Evolutionary conservation across 2,888 invertebrate genomes (phyloP).

Genomic region (Macrosiphum euphorbiae): DNA sequence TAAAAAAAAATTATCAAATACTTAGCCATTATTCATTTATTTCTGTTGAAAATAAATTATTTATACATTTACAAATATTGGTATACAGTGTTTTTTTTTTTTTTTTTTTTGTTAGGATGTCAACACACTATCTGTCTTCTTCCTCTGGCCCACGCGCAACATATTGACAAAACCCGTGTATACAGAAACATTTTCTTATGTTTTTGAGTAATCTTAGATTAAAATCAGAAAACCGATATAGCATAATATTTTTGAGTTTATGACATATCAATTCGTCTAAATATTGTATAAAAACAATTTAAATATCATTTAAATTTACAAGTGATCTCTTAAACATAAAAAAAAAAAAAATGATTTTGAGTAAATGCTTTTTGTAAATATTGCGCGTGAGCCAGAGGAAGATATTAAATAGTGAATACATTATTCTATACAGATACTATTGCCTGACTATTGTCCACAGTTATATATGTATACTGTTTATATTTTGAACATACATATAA

Average conservation of each 20-base stretch:
- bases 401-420: slow-evolving; percentile 26
- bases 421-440: slow-evolving; percentile 62
- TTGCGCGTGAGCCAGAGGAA: too few relatives aligned
- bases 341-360: slow-evolving; percentile 59
- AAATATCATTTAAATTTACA: too few relatives aligned
- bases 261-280: too few relatives aligned
- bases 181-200: too few relatives aligned
- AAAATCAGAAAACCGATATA: too few relatives aligned
- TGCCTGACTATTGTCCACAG: slow-evolving; percentile 63
- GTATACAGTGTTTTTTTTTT: slow-evolving; percentile 55
- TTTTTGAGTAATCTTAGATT: too few relatives aligned
- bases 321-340: background rate
- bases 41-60: slow-evolving; percentile 51
- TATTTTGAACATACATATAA: background rate
- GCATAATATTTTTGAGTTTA: too few relatives aligned
- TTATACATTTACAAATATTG: slow-evolving; percentile 57
- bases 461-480: slow-evolving; percentile 46
- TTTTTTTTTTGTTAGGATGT: background rate
- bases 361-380: background rate
- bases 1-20: slow-evolving; percentile 46
- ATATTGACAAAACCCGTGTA: background rate
- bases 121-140: slow-evolving; percentile 45
- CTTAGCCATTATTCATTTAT: slow-evolving; percentile 62
- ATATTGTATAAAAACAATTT: too few relatives aligned
- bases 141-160: background rate